Percentiles rank a stretch among this genome's conserved stretches.
These are phyloP conservation scores for Apis cerana DNA, from an alignment of 1,140 invertebrate genomes.

Conservation along the genomic window DNA sequence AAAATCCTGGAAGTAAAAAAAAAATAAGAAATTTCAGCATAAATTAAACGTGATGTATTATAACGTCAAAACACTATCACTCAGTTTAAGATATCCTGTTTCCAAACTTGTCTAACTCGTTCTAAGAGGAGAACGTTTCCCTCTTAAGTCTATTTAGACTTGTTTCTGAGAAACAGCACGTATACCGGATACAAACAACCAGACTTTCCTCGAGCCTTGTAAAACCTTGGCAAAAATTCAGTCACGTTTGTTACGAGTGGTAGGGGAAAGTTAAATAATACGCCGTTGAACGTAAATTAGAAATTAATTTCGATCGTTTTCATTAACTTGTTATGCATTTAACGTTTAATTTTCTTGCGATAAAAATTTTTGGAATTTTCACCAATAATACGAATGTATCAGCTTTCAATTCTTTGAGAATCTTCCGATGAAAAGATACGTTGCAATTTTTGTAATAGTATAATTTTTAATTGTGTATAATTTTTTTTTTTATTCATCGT, in stretches of 20 bases:
- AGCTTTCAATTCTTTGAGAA: no score
- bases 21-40: no score
- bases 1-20: no score
- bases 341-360: neutral
- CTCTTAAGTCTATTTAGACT: neutral
- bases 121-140: neutral
- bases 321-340: neutral
- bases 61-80: no score
- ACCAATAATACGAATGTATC: no score
- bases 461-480: no score
- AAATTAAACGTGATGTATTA: no score
- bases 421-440: no score
- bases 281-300: neutral
- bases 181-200: neutral
- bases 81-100: neutral
- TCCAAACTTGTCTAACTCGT: neutral
- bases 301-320: conserved; percentile 38
- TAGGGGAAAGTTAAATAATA: conserved; percentile 22
- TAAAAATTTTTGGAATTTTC: no score
- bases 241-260: neutral
- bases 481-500: no score
- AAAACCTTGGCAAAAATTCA: conserved; percentile 5
- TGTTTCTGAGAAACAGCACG: neutral
- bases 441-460: no score
- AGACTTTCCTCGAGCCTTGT: neutral